A percentile compares a stretch with the other conserved stretches of the same genome.
phyloP scores from a whole-genome alignment of 2,797 vertebrate genomes.

The Myotis findleyi region DNA sequence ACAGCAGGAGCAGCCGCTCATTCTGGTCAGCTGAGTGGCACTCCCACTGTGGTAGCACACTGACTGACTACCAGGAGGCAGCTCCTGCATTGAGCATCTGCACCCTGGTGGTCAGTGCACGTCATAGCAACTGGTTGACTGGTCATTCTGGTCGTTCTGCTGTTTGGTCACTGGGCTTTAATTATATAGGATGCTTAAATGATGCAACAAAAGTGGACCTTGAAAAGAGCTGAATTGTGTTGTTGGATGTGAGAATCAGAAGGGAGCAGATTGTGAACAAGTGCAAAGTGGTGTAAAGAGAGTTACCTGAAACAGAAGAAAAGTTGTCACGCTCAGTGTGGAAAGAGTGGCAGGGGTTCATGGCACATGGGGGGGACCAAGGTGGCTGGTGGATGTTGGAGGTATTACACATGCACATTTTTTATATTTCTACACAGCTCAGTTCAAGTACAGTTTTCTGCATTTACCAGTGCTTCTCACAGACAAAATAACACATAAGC shows the following conservation, averaged over 20 bases:
- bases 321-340: fast-evolving
- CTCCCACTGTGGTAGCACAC: too few relatives aligned
- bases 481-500: background rate
- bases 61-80: too few relatives aligned
- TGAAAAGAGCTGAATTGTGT: background rate
- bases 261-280: background rate
- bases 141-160: too few relatives aligned
- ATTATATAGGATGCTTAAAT: background rate
- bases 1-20: too few relatives aligned
- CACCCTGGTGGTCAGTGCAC: too few relatives aligned
- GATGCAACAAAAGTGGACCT: background rate
- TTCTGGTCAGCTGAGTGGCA: too few relatives aligned
- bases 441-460: background rate
- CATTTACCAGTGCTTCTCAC: background rate
- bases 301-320: background rate
- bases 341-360: background rate
- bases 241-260: background rate
- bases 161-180: too few relatives aligned
- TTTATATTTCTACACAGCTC: background rate
- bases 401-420: fast-evolving
- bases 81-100: too few relatives aligned
- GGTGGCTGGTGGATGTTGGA: fast-evolving
- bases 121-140: fast-evolving
- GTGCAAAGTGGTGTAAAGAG: background rate
- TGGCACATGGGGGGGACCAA: too few relatives aligned